phyloP scores from a whole-genome alignment of 1,140 invertebrate genomes.

The Drosophila mayri region DNA sequence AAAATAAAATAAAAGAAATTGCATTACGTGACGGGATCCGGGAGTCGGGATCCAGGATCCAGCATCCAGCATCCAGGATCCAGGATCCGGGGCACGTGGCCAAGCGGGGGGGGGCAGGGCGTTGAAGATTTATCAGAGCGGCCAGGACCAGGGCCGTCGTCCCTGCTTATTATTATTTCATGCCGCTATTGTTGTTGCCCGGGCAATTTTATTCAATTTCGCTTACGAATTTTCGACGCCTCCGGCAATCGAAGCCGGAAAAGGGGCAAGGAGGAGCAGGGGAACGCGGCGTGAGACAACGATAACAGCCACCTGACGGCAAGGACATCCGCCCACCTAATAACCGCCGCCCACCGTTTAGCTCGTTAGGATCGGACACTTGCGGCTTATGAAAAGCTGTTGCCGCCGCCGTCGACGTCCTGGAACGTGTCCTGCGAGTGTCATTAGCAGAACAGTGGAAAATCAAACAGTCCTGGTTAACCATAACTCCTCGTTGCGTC shows the following conservation, averaged over 20 bases:
- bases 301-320: slow-evolving; percentile 45
- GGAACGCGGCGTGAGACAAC: neutral
- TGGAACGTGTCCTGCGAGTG: slow-evolving; percentile 59
- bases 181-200: slow-evolving; percentile 28
- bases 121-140: neutral
- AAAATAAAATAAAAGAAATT: slow-evolving; percentile 39
- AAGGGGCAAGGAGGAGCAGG: neutral
- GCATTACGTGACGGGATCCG: slow-evolving; percentile 49
- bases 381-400: slow-evolving; percentile 57
- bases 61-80: neutral
- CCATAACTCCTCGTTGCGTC: slow-evolving; percentile 47
- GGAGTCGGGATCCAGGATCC: neutral
- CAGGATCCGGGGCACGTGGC: neutral
- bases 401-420: slow-evolving; percentile 7
- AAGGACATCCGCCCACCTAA: slow-evolving; percentile 4
- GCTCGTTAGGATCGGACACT: slow-evolving; percentile 62
- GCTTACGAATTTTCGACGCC: slow-evolving; percentile 63
- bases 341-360: slow-evolving; percentile 13
- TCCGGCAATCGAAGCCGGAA: slow-evolving; percentile 47
- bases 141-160: neutral
- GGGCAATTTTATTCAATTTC: slow-evolving; percentile 73
- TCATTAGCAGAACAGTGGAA: slow-evolving; percentile 51
- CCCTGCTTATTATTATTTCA: slow-evolving; percentile 69
- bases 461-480: slow-evolving; percentile 58
- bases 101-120: neutral